Evolutionary conservation across 2,888 invertebrate genomes (phyloP).

Genomic region (Acleris cristana): DNA sequence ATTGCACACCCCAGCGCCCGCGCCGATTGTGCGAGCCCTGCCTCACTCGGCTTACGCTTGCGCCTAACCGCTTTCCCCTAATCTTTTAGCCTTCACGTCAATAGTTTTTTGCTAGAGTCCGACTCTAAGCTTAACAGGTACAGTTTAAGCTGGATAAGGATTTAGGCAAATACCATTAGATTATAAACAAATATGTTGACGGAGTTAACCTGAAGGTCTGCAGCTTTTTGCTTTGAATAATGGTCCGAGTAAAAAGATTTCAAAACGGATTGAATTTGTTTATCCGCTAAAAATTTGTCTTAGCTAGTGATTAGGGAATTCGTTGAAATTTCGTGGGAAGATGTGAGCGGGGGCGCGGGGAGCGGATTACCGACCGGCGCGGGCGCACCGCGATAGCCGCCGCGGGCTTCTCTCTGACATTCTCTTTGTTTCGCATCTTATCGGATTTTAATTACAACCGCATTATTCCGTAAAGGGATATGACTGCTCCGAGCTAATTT

Average conservation of each 20-base stretch:
- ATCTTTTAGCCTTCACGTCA: slow-evolving; percentile 69
- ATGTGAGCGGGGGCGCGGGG: slow-evolving; percentile 32
- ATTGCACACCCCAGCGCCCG: slow-evolving; percentile 62
- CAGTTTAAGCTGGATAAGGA: slow-evolving; percentile 73
- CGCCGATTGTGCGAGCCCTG: slow-evolving; percentile 39
- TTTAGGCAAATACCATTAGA: slow-evolving; percentile 80
- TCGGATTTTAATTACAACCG: slow-evolving; percentile 82
- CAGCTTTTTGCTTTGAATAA: slow-evolving; percentile 47
- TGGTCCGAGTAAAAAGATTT: slow-evolving; percentile 60
- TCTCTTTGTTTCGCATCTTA: slow-evolving; percentile 80
- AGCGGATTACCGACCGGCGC: slow-evolving; percentile 14
- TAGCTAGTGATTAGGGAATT: slow-evolving; percentile 62
- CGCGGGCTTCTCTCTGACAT: slow-evolving; percentile 58
- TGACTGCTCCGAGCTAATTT: slow-evolving; percentile 75
- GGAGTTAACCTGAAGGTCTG: slow-evolving; percentile 58
- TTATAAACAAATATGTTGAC: slow-evolving; percentile 67
- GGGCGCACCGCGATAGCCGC: slow-evolving; percentile 22
- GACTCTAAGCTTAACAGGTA: slow-evolving; percentile 71
- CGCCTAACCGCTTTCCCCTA: slow-evolving; percentile 53
- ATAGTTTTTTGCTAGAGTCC: slow-evolving; percentile 60
- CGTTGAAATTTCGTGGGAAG: slow-evolving; percentile 58
- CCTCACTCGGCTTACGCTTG: slow-evolving; percentile 54
- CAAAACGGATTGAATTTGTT: slow-evolving; percentile 75
- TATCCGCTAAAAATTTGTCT: slow-evolving; percentile 69
- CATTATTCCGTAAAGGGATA: slow-evolving; percentile 80